Base-by-base conservation (phyloP, 2,113 vertebrate species). In the Nematolebias whitei region DNA sequence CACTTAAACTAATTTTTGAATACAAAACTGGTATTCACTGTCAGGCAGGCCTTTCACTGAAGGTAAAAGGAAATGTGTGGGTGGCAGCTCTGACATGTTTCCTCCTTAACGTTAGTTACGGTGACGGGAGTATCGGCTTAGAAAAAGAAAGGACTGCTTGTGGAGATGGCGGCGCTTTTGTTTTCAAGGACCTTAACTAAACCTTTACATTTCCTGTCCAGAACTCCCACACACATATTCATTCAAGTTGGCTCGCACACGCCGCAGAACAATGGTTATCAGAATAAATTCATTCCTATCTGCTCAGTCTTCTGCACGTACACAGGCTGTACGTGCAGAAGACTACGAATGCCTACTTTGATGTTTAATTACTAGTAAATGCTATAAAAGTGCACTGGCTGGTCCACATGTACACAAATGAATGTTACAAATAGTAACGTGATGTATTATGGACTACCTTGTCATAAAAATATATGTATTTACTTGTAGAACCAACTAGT, bases 181-280 rank as follows among this genome's bases (percentile, higher is more conserved):
- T 93, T 90, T 82, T 77, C 66, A 81, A 79, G 77, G 80, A 85
- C 74, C 79, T 35, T 66, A 87, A 67, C 82, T 86, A 84, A 87
- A 90, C 82, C 87, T 88, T 83, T 81, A 86, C 75, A 64, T 90
- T 90, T 92, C 90, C 88, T 89, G 87, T 58, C 74, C 78, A 78
- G 72, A 76, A 68, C 66, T 82, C 79, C 74, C 83, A 83, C 83
- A 79, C 78, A 79, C 72, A 73, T 18, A 55, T 52, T 19, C 71
- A 73, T 87, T 80, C 68, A 76, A 66, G 73, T 60, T 62, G 63
- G 68, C 78, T 82, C 74, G 72, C 78, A 87, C 75, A 78, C 62
- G 0, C 62, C 47, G 61, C n/a, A 5, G 43, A 69, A 77, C 39
- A 61, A 70, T 71, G 78, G 51, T n/a, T 58, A 74, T 63, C 57